phyloP scores from a whole-genome alignment of 1,140 invertebrate genomes.

The Zaprionus kolodkinae region DNA sequence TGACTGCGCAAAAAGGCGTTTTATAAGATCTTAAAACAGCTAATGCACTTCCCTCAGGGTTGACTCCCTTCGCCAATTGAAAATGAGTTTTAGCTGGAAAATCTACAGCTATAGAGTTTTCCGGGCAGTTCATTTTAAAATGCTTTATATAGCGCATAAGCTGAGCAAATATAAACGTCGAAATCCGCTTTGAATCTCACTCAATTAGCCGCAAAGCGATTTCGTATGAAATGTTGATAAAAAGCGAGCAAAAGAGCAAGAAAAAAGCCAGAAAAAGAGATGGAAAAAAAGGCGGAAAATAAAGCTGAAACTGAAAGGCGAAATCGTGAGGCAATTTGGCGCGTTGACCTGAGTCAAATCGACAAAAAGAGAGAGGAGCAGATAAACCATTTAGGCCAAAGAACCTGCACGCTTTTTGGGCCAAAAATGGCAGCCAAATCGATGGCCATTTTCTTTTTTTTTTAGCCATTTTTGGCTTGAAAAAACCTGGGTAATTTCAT shows the following conservation, averaged over 20 bases:
- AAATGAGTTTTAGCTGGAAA: not conserved
- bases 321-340: constrained; percentile 9
- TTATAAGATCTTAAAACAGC: constrained; percentile 10
- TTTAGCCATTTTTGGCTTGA: not conserved
- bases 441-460: not conserved
- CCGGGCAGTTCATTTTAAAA: too few species aligned
- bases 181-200: constrained; percentile 35
- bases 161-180: too few species aligned
- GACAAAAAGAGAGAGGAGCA: not conserved
- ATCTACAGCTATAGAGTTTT: too few species aligned
- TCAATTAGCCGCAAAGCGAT: constrained; percentile 53
- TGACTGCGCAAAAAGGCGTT: constrained; percentile 13
- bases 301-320: constrained; percentile 10
- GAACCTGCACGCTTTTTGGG: not conserved
- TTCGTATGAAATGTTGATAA: too few species aligned
- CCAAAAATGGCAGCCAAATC: not conserved
- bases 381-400: constrained; percentile 55
- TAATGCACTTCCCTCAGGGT: not conserved
- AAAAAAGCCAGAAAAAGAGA: too few species aligned
- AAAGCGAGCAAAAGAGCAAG: not conserved
- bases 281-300: constrained; percentile 11
- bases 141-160: too few species aligned
- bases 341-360: not conserved
- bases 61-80: not conserved
- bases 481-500: constrained; percentile 56